Base-by-base conservation (phyloP, 37 sponge, comb jelly and placozoan genomes). In the Corticium candelabrum region DNA sequence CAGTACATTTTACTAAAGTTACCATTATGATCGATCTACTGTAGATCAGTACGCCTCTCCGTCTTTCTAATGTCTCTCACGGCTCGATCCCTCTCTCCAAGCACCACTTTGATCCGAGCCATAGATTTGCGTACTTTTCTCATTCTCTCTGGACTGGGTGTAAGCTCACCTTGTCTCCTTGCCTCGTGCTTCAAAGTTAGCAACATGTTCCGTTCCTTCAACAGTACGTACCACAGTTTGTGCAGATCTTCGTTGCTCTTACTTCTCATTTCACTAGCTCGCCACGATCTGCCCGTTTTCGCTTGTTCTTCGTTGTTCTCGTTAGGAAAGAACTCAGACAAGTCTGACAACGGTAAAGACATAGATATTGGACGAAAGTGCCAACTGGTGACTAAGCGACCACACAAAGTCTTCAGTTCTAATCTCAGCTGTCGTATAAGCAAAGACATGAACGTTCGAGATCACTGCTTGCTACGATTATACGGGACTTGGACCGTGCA, bases 281-380 rank as follows among this genome's bases (percentile, higher is more conserved):
- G 2, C 83, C 83, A 82, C 31, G 73, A 39, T 21, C 83, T 33
- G 50, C 83, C 83, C 72, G 35, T 4, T 1, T 0, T 1, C 27
- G 3, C 2, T 32, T 1, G 41, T 68, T 91, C 67, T 35, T 85
- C 84, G n/a, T n/a, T n/a, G n/a, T n/a, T n/a, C 39, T 41, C 74
- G 41, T 81, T 68, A 2, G 89, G 92, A 81, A 92, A 92, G 40
- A 92, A 92, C 74, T 92, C 93, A 34, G 88, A 89, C 68, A 92
- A 78, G 1, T 89, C 93, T 34, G 69, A 72, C 0, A 3, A 1
- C 2, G 37, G 37, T 21, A 77, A 2, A 68, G 74, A 76, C 21
- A 32, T 39, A 62, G 82, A 76, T n/a, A n/a, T n/a, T 3, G 79
- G 27, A n/a, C 67, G 33, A 41, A 37, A 32, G 38, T 27, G 36